Base-by-base conservation (phyloP, 2,113 vertebrate species). In the Odontesthes bonariensis region DNA sequence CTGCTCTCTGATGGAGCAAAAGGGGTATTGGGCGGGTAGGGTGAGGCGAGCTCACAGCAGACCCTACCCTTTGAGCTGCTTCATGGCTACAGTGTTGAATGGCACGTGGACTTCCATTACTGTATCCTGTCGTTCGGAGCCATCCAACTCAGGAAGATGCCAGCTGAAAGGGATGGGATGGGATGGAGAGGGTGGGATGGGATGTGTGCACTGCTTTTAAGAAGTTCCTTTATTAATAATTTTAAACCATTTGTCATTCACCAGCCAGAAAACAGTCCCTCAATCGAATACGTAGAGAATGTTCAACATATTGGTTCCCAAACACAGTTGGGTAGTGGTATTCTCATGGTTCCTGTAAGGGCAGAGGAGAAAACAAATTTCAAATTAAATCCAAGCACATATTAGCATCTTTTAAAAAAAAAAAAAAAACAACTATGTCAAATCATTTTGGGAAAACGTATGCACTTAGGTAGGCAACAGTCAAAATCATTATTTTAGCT, bases 41-140 rank as follows among this genome's bases (percentile, higher is more conserved):
- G 94, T 74, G 94, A 95, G 94, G 90, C 93, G 75, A 82, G 94
- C 95, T 96, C 95, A 95, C 94, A 89, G 94, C 91, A 84, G 90
- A 94, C 95, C 94, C 94, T 94, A 95, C 94, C 96, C 96, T 94
- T 94, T 87, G 84, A 94, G 92, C 92, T 94, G 92, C 94, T 92
- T 94, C 96, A 96, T 96, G 89, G 91, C 83, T 75, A 82, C 69
- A 14, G 77, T 63, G 77, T 87, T 89, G 79, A 92, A 90, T 4
- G 88, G 91, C 74, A 86, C 91, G 62, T 92, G 93, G 94, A 92
- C 94, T 92, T 95, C 95, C 95, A 96, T 96, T 90, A 95, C 90
- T 93, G 93, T 91, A 91, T 92, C 91, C 89, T 58, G 93, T 93
- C 94, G 89, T 92, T 94, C 64, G 62, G 85, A 89, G 95, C 91